Conservation (phyloP, 2,797 vertebrate genomes). For the Thalassophryne amazonica region DNA sequence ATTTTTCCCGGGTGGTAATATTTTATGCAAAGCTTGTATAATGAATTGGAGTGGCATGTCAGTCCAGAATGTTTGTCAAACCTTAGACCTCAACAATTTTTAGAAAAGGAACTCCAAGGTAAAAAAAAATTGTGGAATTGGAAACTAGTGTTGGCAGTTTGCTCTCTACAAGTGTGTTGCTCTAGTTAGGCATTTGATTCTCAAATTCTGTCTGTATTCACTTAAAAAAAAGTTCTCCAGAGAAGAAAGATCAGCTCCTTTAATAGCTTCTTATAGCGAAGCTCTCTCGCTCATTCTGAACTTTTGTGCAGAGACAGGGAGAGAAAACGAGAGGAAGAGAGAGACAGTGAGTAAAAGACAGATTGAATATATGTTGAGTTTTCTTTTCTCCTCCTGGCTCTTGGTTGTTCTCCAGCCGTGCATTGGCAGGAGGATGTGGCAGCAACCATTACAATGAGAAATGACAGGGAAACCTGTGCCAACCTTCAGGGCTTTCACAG, state of each 20-base stretch:
- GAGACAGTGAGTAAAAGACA: conserved; percentile 10
- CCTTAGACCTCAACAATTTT: too few relatives aligned
- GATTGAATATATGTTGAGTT: conserved; percentile 46
- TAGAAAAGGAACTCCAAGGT: too few relatives aligned
- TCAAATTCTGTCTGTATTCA: too few relatives aligned
- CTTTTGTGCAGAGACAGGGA: conserved; percentile 17
- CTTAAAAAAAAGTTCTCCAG: not conserved
- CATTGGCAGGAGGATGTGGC: conserved; percentile 63
- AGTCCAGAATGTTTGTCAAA: too few relatives aligned
- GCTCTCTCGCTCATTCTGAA: conserved; percentile 2
- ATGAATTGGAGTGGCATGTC: too few relatives aligned
- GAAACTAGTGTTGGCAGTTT: too few relatives aligned
- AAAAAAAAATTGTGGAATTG: too few relatives aligned
- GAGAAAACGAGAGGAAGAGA: conserved; percentile 3
- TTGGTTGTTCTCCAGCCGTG: conserved; percentile 53
- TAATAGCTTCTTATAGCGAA: conserved; percentile 4
- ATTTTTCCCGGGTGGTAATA: too few relatives aligned
- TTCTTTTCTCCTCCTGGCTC: conserved; percentile 57
- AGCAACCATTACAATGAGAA: conserved; percentile 72
- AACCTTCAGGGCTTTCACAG: conserved; percentile 60
- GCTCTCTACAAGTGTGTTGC: too few relatives aligned
- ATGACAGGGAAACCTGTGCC: conserved; percentile 61
- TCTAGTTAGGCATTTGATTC: too few relatives aligned
- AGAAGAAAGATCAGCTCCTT: not conserved
- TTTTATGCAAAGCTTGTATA: too few relatives aligned